Base-by-base conservation (phyloP, 2,113 vertebrate species). In the Archocentrus centrarchus region DNA sequence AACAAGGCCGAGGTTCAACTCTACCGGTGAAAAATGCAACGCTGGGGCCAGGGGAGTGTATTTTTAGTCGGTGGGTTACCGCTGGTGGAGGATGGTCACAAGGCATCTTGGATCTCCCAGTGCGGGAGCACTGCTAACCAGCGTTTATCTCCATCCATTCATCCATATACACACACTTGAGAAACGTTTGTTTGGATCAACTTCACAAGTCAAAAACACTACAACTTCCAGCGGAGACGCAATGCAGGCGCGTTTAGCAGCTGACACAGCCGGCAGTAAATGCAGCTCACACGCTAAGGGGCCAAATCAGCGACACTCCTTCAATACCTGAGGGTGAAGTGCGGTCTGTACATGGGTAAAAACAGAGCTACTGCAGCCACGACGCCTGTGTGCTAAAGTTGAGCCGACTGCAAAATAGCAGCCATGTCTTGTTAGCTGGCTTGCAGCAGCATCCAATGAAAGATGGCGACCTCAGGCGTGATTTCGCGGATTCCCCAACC, bases 401-500 rank as follows among this genome's bases (percentile, higher is more conserved):
- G 20, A 32, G 44, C 6, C 3, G 35, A 9, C 8, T 22, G 6
- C 5, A 70, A 83, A 90, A 86, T 75, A 58, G 70, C 80, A 88
- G 84, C 86, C 57, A 59, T 59, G 73, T 79, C 86, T 66, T 5
- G 77, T 80, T 82, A 59, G 85, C 79, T 64, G 63, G 78, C 62
- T 80, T 55, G 20, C 77, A 90, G 84, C 80, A 91, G 76, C 89
- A 86, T 88, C 91, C 91, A 83, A 82, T 92, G 91, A 92, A 94
- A 95, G 89, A 95, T 94, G 94, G 94, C 90, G 94, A 93, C 94
- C 92, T 93, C 94, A 92, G 86, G 92, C 85, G 91, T 93, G 91
- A 91, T 87, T 91, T 90, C 86, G 86, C 87, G 87, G 81, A 90
- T 89, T 77, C 88, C 85, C 87, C 73, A 53, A 77, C 86, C 84